Evolutionary conservation across 2,888 invertebrate species (phyloP).

Genomic region (Odontocerum albicorne): DNA sequence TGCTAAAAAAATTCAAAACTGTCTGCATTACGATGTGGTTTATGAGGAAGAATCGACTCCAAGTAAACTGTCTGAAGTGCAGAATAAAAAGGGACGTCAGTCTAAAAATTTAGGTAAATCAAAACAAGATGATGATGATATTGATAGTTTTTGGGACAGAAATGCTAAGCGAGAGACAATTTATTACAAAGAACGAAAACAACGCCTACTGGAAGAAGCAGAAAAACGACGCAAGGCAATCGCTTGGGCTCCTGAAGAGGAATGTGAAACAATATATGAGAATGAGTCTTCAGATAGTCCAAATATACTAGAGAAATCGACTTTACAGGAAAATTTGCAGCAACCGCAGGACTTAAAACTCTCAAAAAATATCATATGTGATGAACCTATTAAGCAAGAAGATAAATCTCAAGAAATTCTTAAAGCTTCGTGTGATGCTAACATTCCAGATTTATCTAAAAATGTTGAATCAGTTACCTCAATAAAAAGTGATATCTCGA

Average conservation of each 20-base stretch:
- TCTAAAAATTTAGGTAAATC: neutral
- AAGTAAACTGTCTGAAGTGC: too few relatives aligned
- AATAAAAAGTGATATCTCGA: too few relatives aligned
- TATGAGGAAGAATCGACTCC: slow-evolving; percentile 16
- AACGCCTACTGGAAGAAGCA: slow-evolving; percentile 50
- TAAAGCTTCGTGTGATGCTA: too few relatives aligned
- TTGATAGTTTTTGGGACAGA: slow-evolving; percentile 65
- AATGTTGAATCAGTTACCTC: too few relatives aligned
- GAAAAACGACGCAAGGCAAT: slow-evolving; percentile 47
- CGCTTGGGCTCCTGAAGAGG: slow-evolving; percentile 50
- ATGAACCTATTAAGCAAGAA: too few relatives aligned
- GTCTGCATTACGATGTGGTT: slow-evolving; percentile 31
- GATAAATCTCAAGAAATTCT: too few relatives aligned
- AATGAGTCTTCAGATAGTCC: neutral
- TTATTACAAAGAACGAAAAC: slow-evolving; percentile 59
- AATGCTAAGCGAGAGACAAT: slow-evolving; percentile 68
- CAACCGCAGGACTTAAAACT: too few relatives aligned
- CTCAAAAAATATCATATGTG: too few relatives aligned
- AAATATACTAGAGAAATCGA: neutral
- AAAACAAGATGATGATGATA: slow-evolving; percentile 40
- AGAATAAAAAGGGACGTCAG: neutral
- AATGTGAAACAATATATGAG: neutral
- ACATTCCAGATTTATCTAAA: neutral
- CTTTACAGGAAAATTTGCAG: neutral
- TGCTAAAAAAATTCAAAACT: slow-evolving; percentile 19